These are phyloP conservation scores for Leucopsar rothschildi DNA, from an alignment of 2,113 vertebrate genomes.

Conservation along the genomic window DNA sequence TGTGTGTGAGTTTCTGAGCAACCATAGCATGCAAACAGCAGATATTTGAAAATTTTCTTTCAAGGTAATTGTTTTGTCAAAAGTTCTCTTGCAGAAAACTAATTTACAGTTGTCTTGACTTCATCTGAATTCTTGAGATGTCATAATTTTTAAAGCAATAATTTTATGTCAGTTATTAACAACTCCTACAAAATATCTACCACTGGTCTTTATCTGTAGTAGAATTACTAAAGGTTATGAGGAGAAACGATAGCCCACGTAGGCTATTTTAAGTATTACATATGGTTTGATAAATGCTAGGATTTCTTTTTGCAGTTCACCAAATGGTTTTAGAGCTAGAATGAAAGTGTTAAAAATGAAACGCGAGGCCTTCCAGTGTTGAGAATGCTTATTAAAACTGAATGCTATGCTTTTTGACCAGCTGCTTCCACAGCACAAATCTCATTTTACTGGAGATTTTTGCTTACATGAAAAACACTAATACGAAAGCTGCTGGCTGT, in stretches of 20 bases:
- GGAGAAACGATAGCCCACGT: neutral
- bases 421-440: slow-evolving; percentile 48
- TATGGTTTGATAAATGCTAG: neutral
- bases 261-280: neutral
- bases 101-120: neutral
- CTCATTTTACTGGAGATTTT: slow-evolving; percentile 6
- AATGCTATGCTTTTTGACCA: slow-evolving; percentile 36
- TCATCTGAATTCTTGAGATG: neutral
- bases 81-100: neutral
- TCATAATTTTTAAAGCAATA: neutral
- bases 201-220: neutral
- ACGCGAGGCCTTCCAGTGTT: neutral
- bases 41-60: neutral
- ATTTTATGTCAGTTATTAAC: neutral
- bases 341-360: slow-evolving; percentile 20
- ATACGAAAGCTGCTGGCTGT: neutral
- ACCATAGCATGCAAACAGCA: neutral
- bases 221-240: neutral
- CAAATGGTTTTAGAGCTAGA: neutral
- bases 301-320: neutral
- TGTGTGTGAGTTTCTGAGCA: neutral
- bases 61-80: neutral
- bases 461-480: slow-evolving; percentile 43
- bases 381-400: slow-evolving; percentile 46
- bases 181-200: neutral